A percentile compares a stretch with the other conserved stretches of the same genome.
Evolutionary conservation across 2,113 vertebrate species (phyloP).

Genomic region (Plotosus lineatus): DNA sequence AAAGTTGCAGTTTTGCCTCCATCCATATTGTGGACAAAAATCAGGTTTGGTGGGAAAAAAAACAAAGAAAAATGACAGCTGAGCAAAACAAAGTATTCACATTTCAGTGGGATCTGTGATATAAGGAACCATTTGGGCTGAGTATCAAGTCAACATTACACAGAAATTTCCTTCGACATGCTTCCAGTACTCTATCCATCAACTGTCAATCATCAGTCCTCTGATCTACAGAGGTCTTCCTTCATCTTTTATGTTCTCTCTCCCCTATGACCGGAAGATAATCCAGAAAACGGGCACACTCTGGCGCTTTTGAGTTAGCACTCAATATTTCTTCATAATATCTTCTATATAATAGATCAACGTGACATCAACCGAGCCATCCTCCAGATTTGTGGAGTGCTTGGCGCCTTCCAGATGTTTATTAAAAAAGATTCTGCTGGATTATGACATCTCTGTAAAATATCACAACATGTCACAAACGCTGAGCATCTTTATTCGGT

Average conservation of each 20-base stretch:
- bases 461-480: slow-evolving; percentile 64
- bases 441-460: slow-evolving; percentile 60
- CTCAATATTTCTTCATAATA: slow-evolving; percentile 31
- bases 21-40: background rate
- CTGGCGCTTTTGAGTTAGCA: slow-evolving; percentile 33
- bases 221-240: slow-evolving; percentile 29
- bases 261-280: slow-evolving; percentile 28
- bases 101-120: background rate
- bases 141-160: slow-evolving; percentile 31
- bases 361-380: slow-evolving; percentile 58
- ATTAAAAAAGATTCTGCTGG: slow-evolving; percentile 60
- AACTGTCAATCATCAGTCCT: background rate
- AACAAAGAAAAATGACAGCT: background rate
- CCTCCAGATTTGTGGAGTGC: slow-evolving; percentile 61
- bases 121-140: background rate
- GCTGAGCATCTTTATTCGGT: slow-evolving; percentile 57
- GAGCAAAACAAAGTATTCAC: background rate
- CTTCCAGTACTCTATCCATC: slow-evolving; percentile 26
- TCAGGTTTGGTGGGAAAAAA: background rate
- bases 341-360: slow-evolving; percentile 44
- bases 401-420: slow-evolving; percentile 63
- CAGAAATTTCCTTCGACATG: slow-evolving; percentile 24
- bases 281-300: slow-evolving; percentile 16
- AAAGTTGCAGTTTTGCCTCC: background rate
- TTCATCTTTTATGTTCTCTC: slow-evolving; percentile 36